Evolutionary conservation across 2,888 invertebrate species (phyloP).

Genomic region (Trichopria drosophilae): DNA sequence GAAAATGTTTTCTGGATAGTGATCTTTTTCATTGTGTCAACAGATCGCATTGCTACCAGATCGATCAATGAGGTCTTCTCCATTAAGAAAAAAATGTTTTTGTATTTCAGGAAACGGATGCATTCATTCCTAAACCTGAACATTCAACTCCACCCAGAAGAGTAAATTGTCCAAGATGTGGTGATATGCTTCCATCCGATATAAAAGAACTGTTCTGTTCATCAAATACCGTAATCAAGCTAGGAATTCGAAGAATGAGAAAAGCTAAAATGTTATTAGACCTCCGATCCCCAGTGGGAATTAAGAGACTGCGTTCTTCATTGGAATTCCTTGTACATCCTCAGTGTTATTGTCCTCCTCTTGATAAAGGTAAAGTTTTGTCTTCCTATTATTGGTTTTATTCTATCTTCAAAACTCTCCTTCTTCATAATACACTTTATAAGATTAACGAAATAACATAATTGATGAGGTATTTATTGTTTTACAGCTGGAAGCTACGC

Average conservation of each 20-base stretch:
- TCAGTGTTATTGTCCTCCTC: slow-evolving; percentile 46
- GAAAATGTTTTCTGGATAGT: too few species aligned
- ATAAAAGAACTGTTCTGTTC: slow-evolving; percentile 46
- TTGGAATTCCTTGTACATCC: slow-evolving; percentile 44
- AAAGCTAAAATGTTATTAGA: slow-evolving; percentile 48
- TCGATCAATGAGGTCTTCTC: too few species aligned
- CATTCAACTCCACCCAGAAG: too few species aligned
- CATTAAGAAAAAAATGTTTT: too few species aligned
- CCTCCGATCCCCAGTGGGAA: slow-evolving; percentile 35
- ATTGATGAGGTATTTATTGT: neutral
- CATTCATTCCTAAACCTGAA: too few species aligned
- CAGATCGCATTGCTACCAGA: too few species aligned
- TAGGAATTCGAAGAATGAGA: slow-evolving; percentile 47
- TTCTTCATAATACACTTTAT: neutral
- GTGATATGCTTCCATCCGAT: slow-evolving; percentile 43
- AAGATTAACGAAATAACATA: too few species aligned
- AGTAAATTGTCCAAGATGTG: slow-evolving; percentile 47
- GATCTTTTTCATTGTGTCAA: too few species aligned
- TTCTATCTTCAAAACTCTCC: neutral
- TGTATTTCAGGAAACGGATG: too few species aligned
- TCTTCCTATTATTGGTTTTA: neutral
- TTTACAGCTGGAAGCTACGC: slow-evolving; percentile 49
- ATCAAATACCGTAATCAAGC: slow-evolving; percentile 46
- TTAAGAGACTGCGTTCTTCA: slow-evolving; percentile 41
- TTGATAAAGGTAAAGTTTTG: slow-evolving; percentile 47